Evolutionary conservation across 2,888 invertebrate species (phyloP).

Genomic region (Drosophila phalerata): DNA sequence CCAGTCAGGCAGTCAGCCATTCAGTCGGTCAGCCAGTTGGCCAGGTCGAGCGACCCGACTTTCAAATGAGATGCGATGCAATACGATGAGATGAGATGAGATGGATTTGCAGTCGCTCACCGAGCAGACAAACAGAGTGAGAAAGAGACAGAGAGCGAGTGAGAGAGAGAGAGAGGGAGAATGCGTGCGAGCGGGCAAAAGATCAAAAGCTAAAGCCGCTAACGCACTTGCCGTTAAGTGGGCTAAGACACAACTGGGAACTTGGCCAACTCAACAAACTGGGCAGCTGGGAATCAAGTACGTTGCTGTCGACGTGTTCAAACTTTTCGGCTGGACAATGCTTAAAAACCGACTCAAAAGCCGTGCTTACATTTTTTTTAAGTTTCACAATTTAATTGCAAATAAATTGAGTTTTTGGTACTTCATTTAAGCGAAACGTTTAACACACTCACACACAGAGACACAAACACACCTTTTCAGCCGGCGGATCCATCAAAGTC

Average conservation of each 20-base stretch:
- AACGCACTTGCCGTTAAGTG: conserved; percentile 67
- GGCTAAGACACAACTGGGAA: conserved; percentile 30
- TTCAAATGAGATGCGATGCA: conserved; percentile 71
- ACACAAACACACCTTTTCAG: conserved; percentile 24
- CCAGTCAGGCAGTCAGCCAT: conserved; percentile 44
- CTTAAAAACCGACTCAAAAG: conserved; percentile 34
- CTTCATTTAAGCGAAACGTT: conserved; percentile 84
- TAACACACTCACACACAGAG: conserved; percentile 48
- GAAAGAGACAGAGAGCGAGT: background rate
- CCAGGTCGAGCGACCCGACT: conserved; percentile 62
- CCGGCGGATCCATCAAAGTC: conserved; percentile 76
- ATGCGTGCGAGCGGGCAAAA: conserved; percentile 55
- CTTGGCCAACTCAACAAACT: conserved; percentile 36
- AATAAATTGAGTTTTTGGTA: conserved; percentile 85
- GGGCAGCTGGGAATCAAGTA: conserved; percentile 21
- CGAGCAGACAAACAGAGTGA: background rate
- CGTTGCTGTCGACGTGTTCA: conserved; percentile 34
- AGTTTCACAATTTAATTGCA: conserved; percentile 84
- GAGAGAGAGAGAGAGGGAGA: conserved; percentile 4
- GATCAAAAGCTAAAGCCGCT: conserved; percentile 72
- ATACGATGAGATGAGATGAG: conserved; percentile 33
- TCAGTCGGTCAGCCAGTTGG: conserved; percentile 23
- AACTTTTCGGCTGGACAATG: conserved; percentile 42
- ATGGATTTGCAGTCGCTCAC: conserved; percentile 21
- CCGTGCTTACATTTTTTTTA: conserved; percentile 44